Evolutionary conservation across 2,888 invertebrate species (phyloP).

Genomic region (Agrochola lychnidis): DNA sequence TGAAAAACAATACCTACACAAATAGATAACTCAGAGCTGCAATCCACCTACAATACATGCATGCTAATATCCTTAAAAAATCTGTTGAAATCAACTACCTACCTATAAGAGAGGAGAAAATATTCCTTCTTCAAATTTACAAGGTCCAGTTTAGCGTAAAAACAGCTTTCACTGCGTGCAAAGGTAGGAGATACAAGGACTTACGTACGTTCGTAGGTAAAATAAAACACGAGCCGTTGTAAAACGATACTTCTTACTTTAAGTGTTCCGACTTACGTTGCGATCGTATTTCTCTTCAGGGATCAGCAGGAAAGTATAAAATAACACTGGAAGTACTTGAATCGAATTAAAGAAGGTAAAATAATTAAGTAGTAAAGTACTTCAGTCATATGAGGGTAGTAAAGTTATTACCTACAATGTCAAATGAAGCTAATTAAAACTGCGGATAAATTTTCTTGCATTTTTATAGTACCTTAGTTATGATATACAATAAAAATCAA

Average conservation of each 20-base stretch:
- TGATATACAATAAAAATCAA: constrained; percentile 34
- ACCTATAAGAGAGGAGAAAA: neutral
- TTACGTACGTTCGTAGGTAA: constrained; percentile 38
- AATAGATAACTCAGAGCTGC: too few species aligned
- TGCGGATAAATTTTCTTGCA: neutral
- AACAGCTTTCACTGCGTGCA: constrained; percentile 46
- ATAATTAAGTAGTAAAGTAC: neutral
- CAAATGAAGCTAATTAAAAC: constrained; percentile 21
- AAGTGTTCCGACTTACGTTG: constrained; percentile 55
- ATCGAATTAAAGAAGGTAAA: constrained; percentile 10
- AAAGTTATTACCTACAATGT: constrained; percentile 4
- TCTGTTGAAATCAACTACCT: constrained; percentile 6
- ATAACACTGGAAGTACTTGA: constrained; percentile 15
- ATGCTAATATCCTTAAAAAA: neutral
- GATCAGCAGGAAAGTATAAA: constrained; percentile 19
- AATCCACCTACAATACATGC: too few species aligned
- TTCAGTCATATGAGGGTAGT: neutral
- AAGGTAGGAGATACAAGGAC: constrained; percentile 30
- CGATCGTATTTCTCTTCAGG: constrained; percentile 36
- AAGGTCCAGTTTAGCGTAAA: constrained; percentile 35
- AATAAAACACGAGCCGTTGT: constrained; percentile 51
- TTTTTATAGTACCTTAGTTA: constrained; percentile 7
- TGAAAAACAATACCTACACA: neutral
- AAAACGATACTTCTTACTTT: constrained; percentile 56
- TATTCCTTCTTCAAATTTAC: constrained; percentile 7